Base-by-base conservation (phyloP, 2,888 invertebrate genomes). In the Norana najaformis region DNA sequence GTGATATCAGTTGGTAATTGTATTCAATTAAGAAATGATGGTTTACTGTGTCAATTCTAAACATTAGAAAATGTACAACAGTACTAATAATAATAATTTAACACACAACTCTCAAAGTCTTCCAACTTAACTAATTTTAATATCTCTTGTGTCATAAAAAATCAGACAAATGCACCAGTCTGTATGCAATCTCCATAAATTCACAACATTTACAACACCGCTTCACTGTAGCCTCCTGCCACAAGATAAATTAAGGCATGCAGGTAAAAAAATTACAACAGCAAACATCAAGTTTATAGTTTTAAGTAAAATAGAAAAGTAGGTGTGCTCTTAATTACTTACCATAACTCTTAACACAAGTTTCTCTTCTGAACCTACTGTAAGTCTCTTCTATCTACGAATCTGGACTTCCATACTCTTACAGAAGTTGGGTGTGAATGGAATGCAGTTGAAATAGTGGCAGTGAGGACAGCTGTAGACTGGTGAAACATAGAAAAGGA, bases 401-500 rank as follows among this genome's bases (percentile, higher is more conserved):
- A 89, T 89, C 89, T 89, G 82, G 16, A 89, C 89, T 88, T 92
- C 91, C 92, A 92, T 92, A 34, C 89, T 97, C 93, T 97, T 97
- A 95, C 98, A 98, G 96, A 98, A 97, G 95, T 97, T 97, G 89
- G 96, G 96, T 89, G 97, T 97, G 93, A 98, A 96, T 92, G 98
- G 98, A 94, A 98, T 95, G 92, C 98, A 98, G 95, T 97, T 98
- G 95, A 98, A 97, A 94, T 97, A 97, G 94, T 97, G 97, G 95
- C 98, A 98, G 93, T 96, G 96, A 93, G 97, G 96, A 95, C 98
- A 98, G 95, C 98, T 97, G 95, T 97, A 97, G 93, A 98, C 96
- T 37, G 98, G 98, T 92, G 97, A 96, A 92, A 97, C 96, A 95
- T 98, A 98, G 95, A 98, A 98, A 93, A 98, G 95, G 91, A 97